Evolutionary conservation across 92 coral and sea anemone species (phyloP), one percentile per base, ranked within the genome.

Genomic region (Meandrina meandrites): DNA sequence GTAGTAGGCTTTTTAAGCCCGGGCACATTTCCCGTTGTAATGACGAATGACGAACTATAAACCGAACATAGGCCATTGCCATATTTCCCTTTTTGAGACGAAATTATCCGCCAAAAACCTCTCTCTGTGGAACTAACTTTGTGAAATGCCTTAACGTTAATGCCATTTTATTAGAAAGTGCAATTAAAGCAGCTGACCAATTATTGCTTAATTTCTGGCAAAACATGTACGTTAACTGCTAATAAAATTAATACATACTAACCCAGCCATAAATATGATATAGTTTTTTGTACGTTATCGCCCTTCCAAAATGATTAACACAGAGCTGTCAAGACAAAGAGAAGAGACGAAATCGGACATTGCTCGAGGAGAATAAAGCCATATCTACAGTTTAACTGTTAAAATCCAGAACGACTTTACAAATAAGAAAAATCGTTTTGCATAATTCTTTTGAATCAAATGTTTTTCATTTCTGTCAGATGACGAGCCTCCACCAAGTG

Each of bases 401-500:
- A 40, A 48, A 48, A 0, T 7, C 8, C 53, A 48, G 53, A 48
- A 9, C 53, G 9, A 9, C 9, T 48, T 48, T 48, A 48, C 6
- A 7, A 48, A 48, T 12, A 9, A 1, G 1, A 9, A 48, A 48
- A 48, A 48, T 12, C 12, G 53, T 48, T 7, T 48, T 48, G 28
- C 24, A 0, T 9, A 4, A 27, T 12, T 24, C 68, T 0, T 24
- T 22, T 24, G 28, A 22, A 24, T 10, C 71, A 66, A 27, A 54
- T 35, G n/a, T 14, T 11, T 0, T 14, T 9, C 28, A 24, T 66
- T 48, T 85, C 51, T 86, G 80, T 28, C 58, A 86, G 89, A 42
- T 22, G 89, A 70, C n/a, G 80, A 79, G 78, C 57, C 87, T 0
- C 19, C 37, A 10, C 53, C 57, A 1, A 84, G 18, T 56, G 93